Conservation (phyloP, 2,797 vertebrate genomes). For the Alfaro cultratus region DNA sequence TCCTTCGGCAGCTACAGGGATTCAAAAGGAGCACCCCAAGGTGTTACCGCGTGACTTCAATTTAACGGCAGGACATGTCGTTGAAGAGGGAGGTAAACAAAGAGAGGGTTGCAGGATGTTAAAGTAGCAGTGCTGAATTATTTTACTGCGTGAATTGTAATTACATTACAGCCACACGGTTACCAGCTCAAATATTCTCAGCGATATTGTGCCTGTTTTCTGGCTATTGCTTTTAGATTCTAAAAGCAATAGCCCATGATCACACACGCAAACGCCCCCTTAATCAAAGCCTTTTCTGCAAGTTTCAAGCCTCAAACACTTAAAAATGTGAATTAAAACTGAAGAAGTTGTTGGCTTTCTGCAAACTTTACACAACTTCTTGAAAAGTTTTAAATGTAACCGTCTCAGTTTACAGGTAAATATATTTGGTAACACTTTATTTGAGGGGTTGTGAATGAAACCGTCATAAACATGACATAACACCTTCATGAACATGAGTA, state of each 20-base stretch:
- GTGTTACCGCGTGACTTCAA: conserved; percentile 6
- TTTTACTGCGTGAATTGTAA: background rate
- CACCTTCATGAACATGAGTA: too few species aligned
- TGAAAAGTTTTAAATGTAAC: background rate
- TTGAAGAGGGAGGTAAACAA: background rate
- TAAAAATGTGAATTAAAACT: background rate
- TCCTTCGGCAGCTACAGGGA: conserved; percentile 19
- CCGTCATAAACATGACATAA: too few species aligned
- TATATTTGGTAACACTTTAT: background rate
- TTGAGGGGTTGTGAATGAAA: too few species aligned
- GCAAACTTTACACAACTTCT: background rate
- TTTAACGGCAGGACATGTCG: conserved; percentile 6
- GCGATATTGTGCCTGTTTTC: background rate
- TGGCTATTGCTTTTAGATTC: conserved; percentile 9
- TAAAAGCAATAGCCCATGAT: background rate
- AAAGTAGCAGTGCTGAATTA: background rate
- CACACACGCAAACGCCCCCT: background rate
- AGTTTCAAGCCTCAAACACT: conserved; percentile 5
- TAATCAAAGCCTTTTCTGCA: conserved; percentile 35
- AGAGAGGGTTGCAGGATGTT: background rate
- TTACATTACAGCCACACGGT: background rate
- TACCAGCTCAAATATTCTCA: background rate
- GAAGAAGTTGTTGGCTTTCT: background rate
- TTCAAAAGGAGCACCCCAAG: conserved; percentile 5
- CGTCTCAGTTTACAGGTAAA: background rate